Conservation (phyloP, 2,113 vertebrate species). For the Nothocercus julius region DNA sequence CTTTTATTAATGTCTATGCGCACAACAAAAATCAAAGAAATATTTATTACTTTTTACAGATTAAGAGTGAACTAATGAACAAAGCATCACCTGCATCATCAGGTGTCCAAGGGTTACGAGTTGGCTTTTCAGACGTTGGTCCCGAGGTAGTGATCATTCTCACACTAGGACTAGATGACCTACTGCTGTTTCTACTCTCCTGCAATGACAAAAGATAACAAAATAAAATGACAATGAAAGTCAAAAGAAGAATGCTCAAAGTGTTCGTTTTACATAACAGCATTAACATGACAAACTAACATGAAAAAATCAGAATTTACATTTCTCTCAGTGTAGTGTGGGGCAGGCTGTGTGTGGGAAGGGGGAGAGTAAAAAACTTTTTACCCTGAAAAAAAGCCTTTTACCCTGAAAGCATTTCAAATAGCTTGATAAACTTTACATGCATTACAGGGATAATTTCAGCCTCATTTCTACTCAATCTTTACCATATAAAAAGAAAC, state of each 20-base stretch:
- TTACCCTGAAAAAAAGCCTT: neutral
- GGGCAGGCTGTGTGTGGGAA: no score
- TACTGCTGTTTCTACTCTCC: slow-evolving; percentile 94
- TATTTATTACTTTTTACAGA: neutral
- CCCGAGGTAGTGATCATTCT: slow-evolving; percentile 94
- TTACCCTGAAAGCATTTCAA: neutral
- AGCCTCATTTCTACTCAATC: neutral
- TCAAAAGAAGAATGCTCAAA: neutral
- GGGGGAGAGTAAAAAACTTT: neutral
- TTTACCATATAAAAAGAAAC: neutral
- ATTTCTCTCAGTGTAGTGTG: neutral
- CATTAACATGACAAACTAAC: neutral
- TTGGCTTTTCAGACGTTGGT: slow-evolving; percentile 87
- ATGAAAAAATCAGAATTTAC: neutral
- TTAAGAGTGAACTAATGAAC: neutral
- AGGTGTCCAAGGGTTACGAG: slow-evolving; percentile 86
- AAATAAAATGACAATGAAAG: neutral
- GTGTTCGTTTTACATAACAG: neutral
- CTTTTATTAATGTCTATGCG: neutral
- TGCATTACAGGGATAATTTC: neutral
- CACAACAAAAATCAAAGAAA: neutral
- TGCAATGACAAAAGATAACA: slow-evolving; percentile 58
- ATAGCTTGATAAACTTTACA: neutral
- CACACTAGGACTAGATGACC: slow-evolving; percentile 95
- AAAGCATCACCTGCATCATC: slow-evolving; percentile 87